These are phyloP conservation scores for Phalacrocorax aristotelis DNA, from an alignment of 2,113 vertebrate species.

Conservation along the genomic window DNA sequence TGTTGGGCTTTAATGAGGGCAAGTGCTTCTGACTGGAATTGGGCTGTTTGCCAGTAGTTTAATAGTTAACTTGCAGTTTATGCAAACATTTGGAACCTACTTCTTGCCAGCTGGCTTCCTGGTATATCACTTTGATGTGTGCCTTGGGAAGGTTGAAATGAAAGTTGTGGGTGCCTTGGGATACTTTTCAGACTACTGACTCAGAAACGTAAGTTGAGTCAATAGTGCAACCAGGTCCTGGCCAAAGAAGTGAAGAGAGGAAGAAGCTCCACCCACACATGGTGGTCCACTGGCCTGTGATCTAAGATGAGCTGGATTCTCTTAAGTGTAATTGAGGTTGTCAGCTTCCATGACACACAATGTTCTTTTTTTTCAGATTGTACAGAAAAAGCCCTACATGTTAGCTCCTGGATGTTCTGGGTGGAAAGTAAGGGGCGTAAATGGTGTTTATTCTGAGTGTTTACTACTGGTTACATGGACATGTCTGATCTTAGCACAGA, in stretches of 20 bases:
- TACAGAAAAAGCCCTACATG: background rate
- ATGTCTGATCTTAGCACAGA: background rate
- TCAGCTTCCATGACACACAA: background rate
- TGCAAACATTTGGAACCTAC: slow-evolving; percentile 35
- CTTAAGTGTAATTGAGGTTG: background rate
- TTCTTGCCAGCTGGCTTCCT: slow-evolving; percentile 55
- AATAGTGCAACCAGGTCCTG: background rate
- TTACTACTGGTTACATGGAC: background rate
- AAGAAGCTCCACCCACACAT: background rate
- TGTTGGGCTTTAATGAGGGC: slow-evolving; percentile 27
- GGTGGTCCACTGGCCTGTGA: background rate
- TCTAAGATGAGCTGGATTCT: background rate
- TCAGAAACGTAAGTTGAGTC: slow-evolving; percentile 34
- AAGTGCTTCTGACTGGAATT: slow-evolving; percentile 31
- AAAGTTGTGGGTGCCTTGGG: slow-evolving; percentile 55
- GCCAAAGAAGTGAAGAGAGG: background rate
- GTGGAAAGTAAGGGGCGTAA: background rate
- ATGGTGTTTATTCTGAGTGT: background rate
- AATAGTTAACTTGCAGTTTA: slow-evolving; percentile 52
- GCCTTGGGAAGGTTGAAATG: slow-evolving; percentile 41
- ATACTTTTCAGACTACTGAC: slow-evolving; percentile 51
- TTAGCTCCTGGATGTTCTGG: background rate
- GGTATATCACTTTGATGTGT: slow-evolving; percentile 47
- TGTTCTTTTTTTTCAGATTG: background rate
- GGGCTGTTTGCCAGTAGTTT: slow-evolving; percentile 43